phyloP scores from a whole-genome alignment of 2,797 vertebrate genomes.

The Meda fulgida region DNA sequence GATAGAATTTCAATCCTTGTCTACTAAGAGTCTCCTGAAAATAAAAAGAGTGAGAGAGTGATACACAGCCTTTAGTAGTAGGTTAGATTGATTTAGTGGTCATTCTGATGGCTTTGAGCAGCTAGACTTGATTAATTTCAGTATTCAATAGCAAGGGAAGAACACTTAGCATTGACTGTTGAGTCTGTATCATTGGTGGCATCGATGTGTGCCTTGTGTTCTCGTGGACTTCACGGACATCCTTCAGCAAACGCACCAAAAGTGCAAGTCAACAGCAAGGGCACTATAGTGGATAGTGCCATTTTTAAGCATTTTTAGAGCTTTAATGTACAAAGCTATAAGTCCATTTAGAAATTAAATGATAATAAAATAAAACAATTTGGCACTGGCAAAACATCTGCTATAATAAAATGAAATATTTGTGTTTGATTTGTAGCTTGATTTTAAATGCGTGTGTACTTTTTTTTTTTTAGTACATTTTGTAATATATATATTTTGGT shows the following conservation, averaged over 20 bases:
- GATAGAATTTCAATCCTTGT: conserved; percentile 44
- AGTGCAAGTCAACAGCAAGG: neutral
- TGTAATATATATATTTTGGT: neutral
- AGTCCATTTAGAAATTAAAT: neutral
- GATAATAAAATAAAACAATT: neutral
- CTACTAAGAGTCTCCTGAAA: conserved; percentile 18
- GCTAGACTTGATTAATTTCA: neutral
- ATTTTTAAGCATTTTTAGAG: neutral
- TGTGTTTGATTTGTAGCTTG: neutral
- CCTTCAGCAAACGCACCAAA: neutral
- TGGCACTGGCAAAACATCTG: neutral
- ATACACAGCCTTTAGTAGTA: conserved; percentile 3
- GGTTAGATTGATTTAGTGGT: conserved; percentile 21
- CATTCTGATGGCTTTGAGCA: neutral
- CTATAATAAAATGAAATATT: neutral
- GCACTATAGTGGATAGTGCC: neutral
- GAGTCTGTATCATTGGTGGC: neutral
- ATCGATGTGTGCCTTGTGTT: neutral
- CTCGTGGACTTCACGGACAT: neutral
- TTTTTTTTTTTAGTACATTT: neutral
- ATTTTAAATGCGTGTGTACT: no score
- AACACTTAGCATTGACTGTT: neutral
- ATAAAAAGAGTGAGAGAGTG: neutral
- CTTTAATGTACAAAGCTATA: neutral
- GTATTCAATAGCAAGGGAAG: neutral